Conservation (phyloP, 53 echinoderm and acorn worm species). For the Actinopyga echinites region DNA sequence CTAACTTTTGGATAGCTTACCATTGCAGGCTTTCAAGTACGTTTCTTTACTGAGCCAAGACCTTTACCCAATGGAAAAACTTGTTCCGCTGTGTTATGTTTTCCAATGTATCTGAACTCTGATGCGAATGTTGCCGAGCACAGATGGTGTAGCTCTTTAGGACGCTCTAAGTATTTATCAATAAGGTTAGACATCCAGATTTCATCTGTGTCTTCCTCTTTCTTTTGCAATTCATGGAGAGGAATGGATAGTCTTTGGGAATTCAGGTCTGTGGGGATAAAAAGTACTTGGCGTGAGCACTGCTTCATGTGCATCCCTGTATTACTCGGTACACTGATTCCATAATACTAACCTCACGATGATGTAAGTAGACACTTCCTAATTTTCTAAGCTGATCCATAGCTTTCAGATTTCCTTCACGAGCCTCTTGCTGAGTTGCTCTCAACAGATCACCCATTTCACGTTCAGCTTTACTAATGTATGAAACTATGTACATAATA, state of each 20-base stretch:
- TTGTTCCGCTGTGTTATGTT: background rate
- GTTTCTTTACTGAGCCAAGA: too few relatives aligned
- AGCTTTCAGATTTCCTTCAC: constrained; percentile 61
- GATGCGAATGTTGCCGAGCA: too few relatives aligned
- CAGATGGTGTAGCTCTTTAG: background rate
- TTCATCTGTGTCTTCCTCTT: constrained; percentile 29
- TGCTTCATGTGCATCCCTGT: constrained; percentile 53
- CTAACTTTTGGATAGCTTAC: too few relatives aligned
- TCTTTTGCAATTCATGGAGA: constrained; percentile 1
- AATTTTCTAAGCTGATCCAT: constrained; percentile 48
- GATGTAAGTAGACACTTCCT: constrained; percentile 58
- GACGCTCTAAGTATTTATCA: constrained; percentile 6
- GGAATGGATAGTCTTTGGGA: constrained; percentile 17
- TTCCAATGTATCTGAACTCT: too few relatives aligned
- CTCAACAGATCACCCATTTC: constrained; percentile 64
- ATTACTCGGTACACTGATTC: constrained; percentile 44
- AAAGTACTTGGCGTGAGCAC: constrained; percentile 59
- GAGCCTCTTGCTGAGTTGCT: constrained; percentile 52
- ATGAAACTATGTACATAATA: constrained; percentile 60
- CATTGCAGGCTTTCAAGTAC: too few relatives aligned
- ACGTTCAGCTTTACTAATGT: constrained; percentile 68
- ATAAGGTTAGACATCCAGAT: constrained; percentile 4
- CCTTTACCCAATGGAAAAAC: too few relatives aligned
- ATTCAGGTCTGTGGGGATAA: constrained; percentile 58
- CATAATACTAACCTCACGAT: constrained; percentile 57